phyloP scores from a whole-genome alignment of 2,888 invertebrate genomes.

The Agonopterix subpropinquella region DNA sequence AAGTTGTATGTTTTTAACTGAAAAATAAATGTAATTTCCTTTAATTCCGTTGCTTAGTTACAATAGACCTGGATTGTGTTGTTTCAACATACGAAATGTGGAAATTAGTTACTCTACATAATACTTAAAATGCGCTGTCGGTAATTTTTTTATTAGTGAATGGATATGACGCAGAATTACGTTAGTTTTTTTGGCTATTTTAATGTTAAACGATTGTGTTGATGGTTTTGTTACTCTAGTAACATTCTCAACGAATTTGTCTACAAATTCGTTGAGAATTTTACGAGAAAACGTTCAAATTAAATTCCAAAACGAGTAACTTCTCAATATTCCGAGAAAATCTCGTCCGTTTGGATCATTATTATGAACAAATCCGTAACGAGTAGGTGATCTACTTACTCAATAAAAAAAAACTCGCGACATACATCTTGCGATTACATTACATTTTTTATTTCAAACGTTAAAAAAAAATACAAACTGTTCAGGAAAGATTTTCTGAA shows the following conservation, averaged over 20 bases:
- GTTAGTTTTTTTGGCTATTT: conserved; percentile 56
- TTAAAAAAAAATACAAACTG: conserved; percentile 15
- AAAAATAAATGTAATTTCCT: conserved; percentile 22
- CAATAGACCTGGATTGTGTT: conserved; percentile 71
- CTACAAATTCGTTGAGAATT: conserved; percentile 38
- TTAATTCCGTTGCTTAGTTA: conserved; percentile 42
- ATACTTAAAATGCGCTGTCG: conserved; percentile 53
- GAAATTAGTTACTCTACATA: conserved; percentile 21
- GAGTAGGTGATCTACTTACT: no score
- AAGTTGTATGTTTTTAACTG: conserved; percentile 13
- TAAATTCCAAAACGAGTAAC: neutral
- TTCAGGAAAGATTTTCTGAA: neutral
- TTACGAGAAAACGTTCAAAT: conserved; percentile 1
- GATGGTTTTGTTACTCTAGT: conserved; percentile 52
- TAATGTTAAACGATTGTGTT: conserved; percentile 45
- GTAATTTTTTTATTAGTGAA: conserved; percentile 35
- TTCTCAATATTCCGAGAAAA: no score
- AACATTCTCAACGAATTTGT: no score
- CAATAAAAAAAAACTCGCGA: conserved; percentile 18
- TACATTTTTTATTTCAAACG: conserved; percentile 66
- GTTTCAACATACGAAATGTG: conserved; percentile 28
- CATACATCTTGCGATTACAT: conserved; percentile 58
- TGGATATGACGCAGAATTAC: conserved; percentile 48
- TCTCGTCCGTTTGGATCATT: no score
- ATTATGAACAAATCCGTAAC: neutral